A percentile compares a stretch with the other conserved stretches of the same genome.
These are phyloP conservation scores for Percopsis transmontana DNA, from an alignment of 2,113 vertebrate species.

Conservation along the genomic window DNA sequence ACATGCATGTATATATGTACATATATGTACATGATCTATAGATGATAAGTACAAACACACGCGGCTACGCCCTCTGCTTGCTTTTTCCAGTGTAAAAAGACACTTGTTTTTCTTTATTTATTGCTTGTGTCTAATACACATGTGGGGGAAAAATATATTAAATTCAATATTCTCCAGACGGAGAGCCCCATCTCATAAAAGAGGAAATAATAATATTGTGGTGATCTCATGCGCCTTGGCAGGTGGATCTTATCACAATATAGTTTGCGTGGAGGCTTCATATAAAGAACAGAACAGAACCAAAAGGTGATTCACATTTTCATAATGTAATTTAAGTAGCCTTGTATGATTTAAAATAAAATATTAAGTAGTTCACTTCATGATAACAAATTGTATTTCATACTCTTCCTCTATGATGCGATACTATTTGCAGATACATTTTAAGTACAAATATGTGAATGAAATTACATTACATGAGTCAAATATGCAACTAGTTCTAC, in stretches of 20 bases:
- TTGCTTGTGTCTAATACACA: conserved; percentile 26
- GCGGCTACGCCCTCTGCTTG: neutral
- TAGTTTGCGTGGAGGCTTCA: conserved; percentile 12
- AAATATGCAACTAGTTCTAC: too few species aligned
- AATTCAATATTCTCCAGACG: conserved; percentile 26
- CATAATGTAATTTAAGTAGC: too few species aligned
- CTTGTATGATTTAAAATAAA: too few species aligned
- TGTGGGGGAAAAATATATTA: conserved; percentile 33
- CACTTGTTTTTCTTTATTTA: conserved; percentile 54
- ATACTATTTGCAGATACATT: too few species aligned
- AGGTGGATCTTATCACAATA: conserved; percentile 38
- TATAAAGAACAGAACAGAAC: too few species aligned
- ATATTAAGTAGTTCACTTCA: too few species aligned
- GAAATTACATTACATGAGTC: too few species aligned
- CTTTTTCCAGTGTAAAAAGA: conserved; percentile 39
- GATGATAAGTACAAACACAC: conserved; percentile 13
- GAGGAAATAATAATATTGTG: conserved; percentile 25
- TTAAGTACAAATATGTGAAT: too few species aligned
- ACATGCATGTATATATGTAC: neutral
- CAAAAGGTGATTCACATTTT: too few species aligned
- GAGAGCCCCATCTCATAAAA: conserved; percentile 45
- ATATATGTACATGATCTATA: too few species aligned
- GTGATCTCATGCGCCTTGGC: conserved; percentile 27
- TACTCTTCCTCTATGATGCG: too few species aligned
- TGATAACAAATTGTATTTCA: too few species aligned